These are phyloP conservation scores for Crematogaster levior DNA, from an alignment of 2,888 invertebrate genomes.

Conservation along the genomic window DNA sequence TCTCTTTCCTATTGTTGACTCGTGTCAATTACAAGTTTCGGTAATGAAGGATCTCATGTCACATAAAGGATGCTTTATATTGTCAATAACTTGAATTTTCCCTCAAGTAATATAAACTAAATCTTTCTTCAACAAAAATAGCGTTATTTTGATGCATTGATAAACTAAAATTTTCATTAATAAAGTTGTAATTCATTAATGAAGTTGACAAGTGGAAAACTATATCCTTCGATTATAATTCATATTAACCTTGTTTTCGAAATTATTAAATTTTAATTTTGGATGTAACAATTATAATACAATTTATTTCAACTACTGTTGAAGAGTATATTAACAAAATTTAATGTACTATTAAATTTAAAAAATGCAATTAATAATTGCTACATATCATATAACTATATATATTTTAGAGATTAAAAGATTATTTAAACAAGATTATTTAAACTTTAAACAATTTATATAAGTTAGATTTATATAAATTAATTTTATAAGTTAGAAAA, in stretches of 20 bases:
- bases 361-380: not conserved
- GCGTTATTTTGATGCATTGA: not conserved
- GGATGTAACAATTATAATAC: not conserved
- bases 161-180: not conserved
- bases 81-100: not conserved
- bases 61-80: not conserved
- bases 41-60: constrained; percentile 7
- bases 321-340: not conserved
- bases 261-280: constrained; percentile 3
- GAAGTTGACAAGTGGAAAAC: not conserved
- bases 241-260: not conserved
- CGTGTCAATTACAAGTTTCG: constrained; percentile 12
- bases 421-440: not conserved
- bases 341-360: not conserved
- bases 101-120: not conserved
- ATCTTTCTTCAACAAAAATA: not conserved
- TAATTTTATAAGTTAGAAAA: not conserved
- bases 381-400: not conserved
- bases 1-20: constrained; percentile 5
- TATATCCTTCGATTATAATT: not conserved
- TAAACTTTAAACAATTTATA: not conserved
- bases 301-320: constrained; percentile 13
- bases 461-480: too few relatives aligned
- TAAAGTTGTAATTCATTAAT: not conserved
- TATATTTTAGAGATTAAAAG: too few relatives aligned